Evolutionary conservation across 2,113 vertebrate genomes (phyloP).

Genomic region (Triplophysa siluroides): DNA sequence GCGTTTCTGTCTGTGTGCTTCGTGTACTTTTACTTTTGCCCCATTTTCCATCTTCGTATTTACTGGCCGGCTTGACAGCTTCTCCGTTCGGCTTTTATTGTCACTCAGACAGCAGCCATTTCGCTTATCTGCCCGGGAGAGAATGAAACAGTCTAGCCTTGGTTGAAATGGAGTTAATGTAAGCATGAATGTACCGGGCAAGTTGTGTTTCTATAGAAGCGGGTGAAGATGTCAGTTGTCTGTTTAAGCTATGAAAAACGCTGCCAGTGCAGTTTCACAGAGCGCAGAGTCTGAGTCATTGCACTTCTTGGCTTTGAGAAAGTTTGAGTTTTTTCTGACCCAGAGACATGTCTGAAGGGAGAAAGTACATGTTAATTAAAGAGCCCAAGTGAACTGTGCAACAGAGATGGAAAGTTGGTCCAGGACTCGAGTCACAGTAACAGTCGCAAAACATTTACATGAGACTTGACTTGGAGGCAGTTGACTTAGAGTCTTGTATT

Average conservation of each 20-base stretch:
- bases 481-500: no score
- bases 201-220: conserved; percentile 56
- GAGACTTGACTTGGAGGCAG: no score
- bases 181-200: conserved; percentile 59
- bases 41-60: conserved; percentile 42
- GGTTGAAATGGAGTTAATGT: conserved; percentile 60
- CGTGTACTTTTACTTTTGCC: conserved; percentile 56
- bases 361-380: background rate
- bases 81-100: conserved; percentile 55
- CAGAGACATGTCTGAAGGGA: background rate
- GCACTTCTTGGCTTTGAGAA: conserved; percentile 14
- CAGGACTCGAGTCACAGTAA: no score
- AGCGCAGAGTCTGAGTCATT: conserved; percentile 16
- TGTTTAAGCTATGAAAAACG: conserved; percentile 44
- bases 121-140: conserved; percentile 61
- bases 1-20: conserved; percentile 62
- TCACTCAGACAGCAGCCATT: conserved; percentile 58
- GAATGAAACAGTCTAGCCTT: conserved; percentile 61
- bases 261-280: conserved; percentile 54
- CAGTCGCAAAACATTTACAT: no score
- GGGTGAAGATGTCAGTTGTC: conserved; percentile 42
- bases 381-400: no score
- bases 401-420: no score
- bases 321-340: conserved; percentile 18
- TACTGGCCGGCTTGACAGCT: conserved; percentile 62